phyloP scores from a whole-genome alignment of 2,797 vertebrate species.

The Galaxias olidus region DNA sequence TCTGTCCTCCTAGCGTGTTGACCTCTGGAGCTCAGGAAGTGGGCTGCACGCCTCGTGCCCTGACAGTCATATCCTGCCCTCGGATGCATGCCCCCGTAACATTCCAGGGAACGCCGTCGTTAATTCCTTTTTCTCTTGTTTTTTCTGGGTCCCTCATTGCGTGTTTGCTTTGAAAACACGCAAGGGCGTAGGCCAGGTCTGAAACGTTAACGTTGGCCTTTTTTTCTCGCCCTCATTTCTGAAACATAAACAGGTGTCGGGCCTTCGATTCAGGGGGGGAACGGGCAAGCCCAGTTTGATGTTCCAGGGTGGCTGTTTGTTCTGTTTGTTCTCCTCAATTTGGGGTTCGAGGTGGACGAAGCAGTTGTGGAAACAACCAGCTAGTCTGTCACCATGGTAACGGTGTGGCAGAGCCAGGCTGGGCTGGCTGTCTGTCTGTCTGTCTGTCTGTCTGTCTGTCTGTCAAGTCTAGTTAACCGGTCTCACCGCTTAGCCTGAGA shows the following conservation, averaged over 20 bases:
- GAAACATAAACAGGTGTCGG: constrained; percentile 57
- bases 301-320: constrained; percentile 3
- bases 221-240: constrained; percentile 15
- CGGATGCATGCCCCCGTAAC: constrained; percentile 52
- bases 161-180: constrained; percentile 66
- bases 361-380: not conserved
- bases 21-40: constrained; percentile 38
- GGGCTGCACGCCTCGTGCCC: constrained; percentile 30
- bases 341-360: constrained; percentile 2
- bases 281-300: not conserved
- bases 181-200: constrained; percentile 35
- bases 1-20: constrained; percentile 44
- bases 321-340: constrained; percentile 7
- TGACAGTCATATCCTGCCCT: constrained; percentile 78
- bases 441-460: not conserved
- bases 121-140: constrained; percentile 48
- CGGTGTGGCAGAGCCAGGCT: not conserved
- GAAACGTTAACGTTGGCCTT: constrained; percentile 51
- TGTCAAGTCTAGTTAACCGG: not conserved
- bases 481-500: not conserved
- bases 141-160: constrained; percentile 18
- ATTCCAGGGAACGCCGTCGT: constrained; percentile 53
- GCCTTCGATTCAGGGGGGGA: constrained; percentile 7
- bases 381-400: constrained; percentile 15
- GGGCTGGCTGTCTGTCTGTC: not conserved